These are phyloP conservation scores for Eilema depressum DNA, from an alignment of 2,888 invertebrate species.

Conservation along the genomic window DNA sequence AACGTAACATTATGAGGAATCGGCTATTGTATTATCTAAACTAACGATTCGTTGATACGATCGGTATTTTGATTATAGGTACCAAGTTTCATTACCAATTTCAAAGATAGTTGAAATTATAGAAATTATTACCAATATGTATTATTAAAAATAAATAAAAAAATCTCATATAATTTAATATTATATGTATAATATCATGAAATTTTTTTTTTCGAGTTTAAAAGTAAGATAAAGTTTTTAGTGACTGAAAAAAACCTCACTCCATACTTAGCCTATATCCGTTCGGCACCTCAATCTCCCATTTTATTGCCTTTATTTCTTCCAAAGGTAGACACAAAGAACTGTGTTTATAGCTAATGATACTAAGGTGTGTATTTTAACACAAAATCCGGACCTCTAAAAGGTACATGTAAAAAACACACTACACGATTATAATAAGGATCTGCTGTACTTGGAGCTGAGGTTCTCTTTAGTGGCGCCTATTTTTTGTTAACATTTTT, in stretches of 20 bases:
- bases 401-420: constrained; percentile 80
- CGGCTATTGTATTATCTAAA: constrained; percentile 57
- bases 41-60: constrained; percentile 34
- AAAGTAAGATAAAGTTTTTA: not conserved
- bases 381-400: constrained; percentile 79
- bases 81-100: constrained; percentile 32
- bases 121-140: constrained; percentile 23
- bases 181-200: too few relatives aligned
- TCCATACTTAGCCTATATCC: constrained; percentile 67
- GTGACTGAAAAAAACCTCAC: constrained; percentile 47
- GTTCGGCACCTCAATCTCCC: constrained; percentile 71
- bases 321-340: constrained; percentile 82
- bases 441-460: constrained; percentile 66
- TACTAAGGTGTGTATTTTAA: constrained; percentile 87
- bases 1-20: constrained; percentile 64
- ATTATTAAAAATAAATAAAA: too few relatives aligned
- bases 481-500: constrained; percentile 83
- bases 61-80: constrained; percentile 45
- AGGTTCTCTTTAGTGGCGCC: constrained; percentile 80
- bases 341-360: constrained; percentile 85
- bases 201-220: not conserved
- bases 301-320: constrained; percentile 84
- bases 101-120: constrained; percentile 22
- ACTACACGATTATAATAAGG: constrained; percentile 78
- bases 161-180: too few relatives aligned